These are phyloP conservation scores for Tubiluchus corallicola DNA, from an alignment of 2,888 invertebrate genomes.

Conservation along the genomic window DNA sequence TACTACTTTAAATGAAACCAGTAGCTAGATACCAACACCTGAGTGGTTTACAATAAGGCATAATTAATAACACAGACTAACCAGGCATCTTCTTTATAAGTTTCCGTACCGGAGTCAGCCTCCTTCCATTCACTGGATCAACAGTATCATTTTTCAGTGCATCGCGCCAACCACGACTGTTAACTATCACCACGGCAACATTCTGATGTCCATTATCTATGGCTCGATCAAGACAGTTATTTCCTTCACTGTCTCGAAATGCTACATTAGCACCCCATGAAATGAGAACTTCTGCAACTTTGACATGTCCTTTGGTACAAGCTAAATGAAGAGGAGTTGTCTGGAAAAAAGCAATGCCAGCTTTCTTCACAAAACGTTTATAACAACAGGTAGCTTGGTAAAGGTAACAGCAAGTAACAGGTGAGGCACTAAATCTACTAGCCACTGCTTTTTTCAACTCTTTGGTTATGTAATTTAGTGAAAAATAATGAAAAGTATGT, in stretches of 20 bases:
- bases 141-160: constrained; percentile 28
- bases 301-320: constrained; percentile 25
- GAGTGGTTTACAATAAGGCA: too few species aligned
- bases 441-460: too few species aligned
- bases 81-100: constrained; percentile 34
- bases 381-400: too few species aligned
- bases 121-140: constrained; percentile 19
- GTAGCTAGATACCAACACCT: too few species aligned
- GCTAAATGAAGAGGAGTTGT: constrained; percentile 33
- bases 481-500: too few species aligned
- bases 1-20: too few species aligned
- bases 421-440: too few species aligned
- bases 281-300: constrained; percentile 27
- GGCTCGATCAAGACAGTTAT: constrained; percentile 31
- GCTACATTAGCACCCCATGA: constrained; percentile 26
- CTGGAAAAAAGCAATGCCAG: constrained; percentile 20
- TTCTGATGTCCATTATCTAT: constrained; percentile 29
- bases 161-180: constrained; percentile 27
- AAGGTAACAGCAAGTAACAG: too few species aligned
- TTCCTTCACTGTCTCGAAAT: constrained; percentile 24
- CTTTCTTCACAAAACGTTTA: too few species aligned
- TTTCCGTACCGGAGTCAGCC: constrained; percentile 32
- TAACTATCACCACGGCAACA: constrained; percentile 29
- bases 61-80: too few species aligned
- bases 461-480: too few species aligned